A percentile compares a stretch with the other conserved stretches of the same genome.
Conservation (phyloP, 2,113 vertebrate species). For the Hemiscyllium ocellatum region DNA sequence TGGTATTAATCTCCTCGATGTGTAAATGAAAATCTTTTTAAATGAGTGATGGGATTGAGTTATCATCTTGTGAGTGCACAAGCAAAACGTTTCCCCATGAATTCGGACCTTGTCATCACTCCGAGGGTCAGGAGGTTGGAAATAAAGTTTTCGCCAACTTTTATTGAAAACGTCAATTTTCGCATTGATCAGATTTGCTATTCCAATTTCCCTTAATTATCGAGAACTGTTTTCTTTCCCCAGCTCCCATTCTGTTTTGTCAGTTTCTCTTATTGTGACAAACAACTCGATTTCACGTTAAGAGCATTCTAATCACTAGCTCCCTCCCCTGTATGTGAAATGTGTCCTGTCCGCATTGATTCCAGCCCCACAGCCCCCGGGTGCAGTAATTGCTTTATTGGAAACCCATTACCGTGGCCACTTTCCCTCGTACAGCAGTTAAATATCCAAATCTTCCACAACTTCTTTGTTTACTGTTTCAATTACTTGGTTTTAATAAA, state of each 20-base stretch:
- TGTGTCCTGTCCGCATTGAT: conserved; percentile 31
- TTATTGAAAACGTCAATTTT: conserved; percentile 17
- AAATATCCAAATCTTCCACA: conserved; percentile 29
- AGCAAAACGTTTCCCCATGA: neutral
- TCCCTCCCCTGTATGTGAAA: neutral
- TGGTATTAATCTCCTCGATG: neutral
- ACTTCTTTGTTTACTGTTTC: conserved; percentile 35
- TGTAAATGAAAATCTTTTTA: neutral
- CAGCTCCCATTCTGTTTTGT: conserved; percentile 7
- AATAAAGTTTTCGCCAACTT: conserved; percentile 13
- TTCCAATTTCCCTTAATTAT: conserved; percentile 21
- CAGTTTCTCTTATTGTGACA: conserved; percentile 19
- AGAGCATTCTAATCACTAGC: conserved; percentile 27
- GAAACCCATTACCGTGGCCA: conserved; percentile 27
- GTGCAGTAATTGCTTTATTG: conserved; percentile 35
- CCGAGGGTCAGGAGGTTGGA: neutral
- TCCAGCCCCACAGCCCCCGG: neutral
- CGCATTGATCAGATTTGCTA: neutral
- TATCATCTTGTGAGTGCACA: neutral
- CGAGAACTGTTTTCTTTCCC: neutral
- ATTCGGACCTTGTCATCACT: neutral
- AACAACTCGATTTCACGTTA: conserved; percentile 33
- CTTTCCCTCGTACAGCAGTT: conserved; percentile 24
- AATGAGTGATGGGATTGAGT: neutral
- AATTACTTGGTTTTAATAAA: conserved; percentile 30